Conservation (phyloP, 92 coral and sea anemone species). For the Palythoa grandiflora region DNA sequence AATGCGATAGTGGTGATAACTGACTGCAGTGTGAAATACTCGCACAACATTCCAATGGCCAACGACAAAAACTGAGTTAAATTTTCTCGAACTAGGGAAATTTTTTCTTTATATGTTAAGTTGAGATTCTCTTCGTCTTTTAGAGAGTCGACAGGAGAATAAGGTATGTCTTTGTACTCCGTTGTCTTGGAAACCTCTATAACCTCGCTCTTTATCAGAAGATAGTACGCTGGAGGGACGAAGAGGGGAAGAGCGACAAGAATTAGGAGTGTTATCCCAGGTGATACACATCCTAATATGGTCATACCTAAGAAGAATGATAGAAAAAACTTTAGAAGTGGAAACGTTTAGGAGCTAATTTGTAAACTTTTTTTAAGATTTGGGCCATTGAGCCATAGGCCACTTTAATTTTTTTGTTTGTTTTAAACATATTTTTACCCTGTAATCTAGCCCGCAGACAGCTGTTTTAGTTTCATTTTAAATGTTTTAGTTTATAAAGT, state of each 20-base stretch:
- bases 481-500: too few relatives aligned
- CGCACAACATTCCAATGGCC: constrained; percentile 68
- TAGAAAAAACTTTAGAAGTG: neutral
- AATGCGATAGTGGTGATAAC: constrained; percentile 75
- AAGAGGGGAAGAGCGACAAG: constrained; percentile 57
- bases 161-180: constrained; percentile 28
- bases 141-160: constrained; percentile 32
- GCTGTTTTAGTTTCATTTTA: too few relatives aligned
- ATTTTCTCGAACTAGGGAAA: constrained; percentile 33
- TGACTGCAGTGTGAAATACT: constrained; percentile 70
- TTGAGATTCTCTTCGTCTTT: constrained; percentile 10
- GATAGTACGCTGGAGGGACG: constrained; percentile 51
- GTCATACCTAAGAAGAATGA: constrained; percentile 64
- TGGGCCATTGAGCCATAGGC: too few relatives aligned
- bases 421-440: too few relatives aligned
- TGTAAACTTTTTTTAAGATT: too few relatives aligned
- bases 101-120: constrained; percentile 60
- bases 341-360: neutral
- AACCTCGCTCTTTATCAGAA: constrained; percentile 33
- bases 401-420: too few relatives aligned
- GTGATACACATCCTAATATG: constrained; percentile 69
- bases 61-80: constrained; percentile 46
- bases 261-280: constrained; percentile 67
- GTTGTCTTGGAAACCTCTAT: neutral
- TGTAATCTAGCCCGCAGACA: too few relatives aligned